phyloP scores from a whole-genome alignment of 2,797 vertebrate species.

The Lateolabrax maculatus region DNA sequence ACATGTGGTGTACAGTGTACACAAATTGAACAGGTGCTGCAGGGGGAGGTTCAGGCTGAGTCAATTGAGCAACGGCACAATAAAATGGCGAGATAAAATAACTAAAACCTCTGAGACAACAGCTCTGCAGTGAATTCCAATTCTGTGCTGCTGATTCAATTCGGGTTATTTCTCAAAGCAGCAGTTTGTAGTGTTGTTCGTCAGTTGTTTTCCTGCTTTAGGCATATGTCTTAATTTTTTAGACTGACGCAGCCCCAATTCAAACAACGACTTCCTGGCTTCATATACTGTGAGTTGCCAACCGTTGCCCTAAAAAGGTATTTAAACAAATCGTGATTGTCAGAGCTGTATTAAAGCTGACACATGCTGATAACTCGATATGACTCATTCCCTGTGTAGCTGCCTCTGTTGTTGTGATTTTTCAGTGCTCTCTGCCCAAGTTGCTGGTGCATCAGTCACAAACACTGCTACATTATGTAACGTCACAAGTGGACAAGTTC shows the following conservation, averaged over 20 bases:
- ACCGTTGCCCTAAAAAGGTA: constrained; percentile 3
- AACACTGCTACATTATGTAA: constrained; percentile 57
- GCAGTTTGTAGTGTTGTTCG: background rate
- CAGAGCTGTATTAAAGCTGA: constrained; percentile 36
- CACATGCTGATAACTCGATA: constrained; percentile 33
- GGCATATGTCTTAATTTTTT: background rate
- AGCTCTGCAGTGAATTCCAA: background rate
- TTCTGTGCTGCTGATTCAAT: constrained; percentile 22
- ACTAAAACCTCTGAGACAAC: background rate
- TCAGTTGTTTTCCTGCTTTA: background rate
- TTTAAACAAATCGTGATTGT: constrained; percentile 41
- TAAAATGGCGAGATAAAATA: too few species aligned
- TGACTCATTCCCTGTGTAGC: constrained; percentile 64
- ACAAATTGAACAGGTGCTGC: constrained; percentile 6
- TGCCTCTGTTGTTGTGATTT: constrained; percentile 51
- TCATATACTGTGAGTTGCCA: constrained; percentile 24
- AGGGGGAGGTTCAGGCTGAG: background rate
- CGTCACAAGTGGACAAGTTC: constrained; percentile 49
- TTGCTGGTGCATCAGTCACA: constrained; percentile 49
- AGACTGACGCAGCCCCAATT: background rate
- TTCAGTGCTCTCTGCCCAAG: constrained; percentile 48
- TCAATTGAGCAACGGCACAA: background rate
- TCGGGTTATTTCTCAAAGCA: background rate
- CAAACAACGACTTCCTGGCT: background rate
- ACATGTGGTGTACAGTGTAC: background rate